Conservation (phyloP, 2,797 vertebrate genomes). For the Taeniopygia guttata region DNA sequence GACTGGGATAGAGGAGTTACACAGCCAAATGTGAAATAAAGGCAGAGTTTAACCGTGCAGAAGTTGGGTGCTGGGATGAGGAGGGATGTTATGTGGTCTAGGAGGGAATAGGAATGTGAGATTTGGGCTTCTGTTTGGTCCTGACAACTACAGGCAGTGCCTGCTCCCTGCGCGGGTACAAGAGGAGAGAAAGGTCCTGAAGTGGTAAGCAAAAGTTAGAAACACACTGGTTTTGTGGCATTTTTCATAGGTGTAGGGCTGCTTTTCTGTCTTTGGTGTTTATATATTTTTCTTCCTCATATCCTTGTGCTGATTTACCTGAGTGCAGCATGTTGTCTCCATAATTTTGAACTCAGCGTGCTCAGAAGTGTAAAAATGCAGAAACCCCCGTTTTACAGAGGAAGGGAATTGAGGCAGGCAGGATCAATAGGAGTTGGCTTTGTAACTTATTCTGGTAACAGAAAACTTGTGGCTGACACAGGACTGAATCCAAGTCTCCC, state of each 20-base stretch:
- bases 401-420: neutral
- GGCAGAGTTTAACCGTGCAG: neutral
- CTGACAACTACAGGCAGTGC: neutral
- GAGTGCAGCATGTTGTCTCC: rapidly evolving
- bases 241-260: neutral
- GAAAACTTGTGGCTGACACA: neutral
- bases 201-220: neutral
- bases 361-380: neutral
- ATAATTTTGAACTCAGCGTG: neutral
- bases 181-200: neutral
- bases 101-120: neutral
- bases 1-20: neutral
- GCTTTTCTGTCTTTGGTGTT: neutral
- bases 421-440: neutral
- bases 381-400: neutral
- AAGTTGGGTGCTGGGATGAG: neutral
- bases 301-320: neutral
- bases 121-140: neutral
- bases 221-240: rapidly evolving
- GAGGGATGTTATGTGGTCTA: neutral
- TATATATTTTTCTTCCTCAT: neutral
- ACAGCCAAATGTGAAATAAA: neutral
- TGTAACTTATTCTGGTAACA: neutral
- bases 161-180: neutral
- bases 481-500: neutral